Conservation (phyloP, 2,113 vertebrate species). For the Siniperca chuatsi region DNA sequence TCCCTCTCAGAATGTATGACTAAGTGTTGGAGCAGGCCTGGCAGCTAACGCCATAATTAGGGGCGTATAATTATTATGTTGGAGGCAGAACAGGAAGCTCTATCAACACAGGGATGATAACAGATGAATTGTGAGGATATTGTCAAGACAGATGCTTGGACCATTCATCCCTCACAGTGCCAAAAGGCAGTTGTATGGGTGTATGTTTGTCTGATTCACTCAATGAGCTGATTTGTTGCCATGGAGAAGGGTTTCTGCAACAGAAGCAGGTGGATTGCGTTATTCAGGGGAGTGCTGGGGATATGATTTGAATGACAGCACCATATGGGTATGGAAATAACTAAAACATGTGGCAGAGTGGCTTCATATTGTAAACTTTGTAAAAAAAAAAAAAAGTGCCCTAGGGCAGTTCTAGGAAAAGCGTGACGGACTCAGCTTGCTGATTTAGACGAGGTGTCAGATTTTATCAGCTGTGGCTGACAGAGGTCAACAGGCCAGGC, state of each 20-base stretch:
- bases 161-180: constrained; percentile 24
- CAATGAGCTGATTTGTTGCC: constrained; percentile 58
- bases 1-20: constrained; percentile 73
- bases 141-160: constrained; percentile 51
- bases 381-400: background rate
- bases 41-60: constrained; percentile 61
- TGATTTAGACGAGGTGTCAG: constrained; percentile 49
- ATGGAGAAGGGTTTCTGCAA: constrained; percentile 55
- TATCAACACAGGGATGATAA: constrained; percentile 60
- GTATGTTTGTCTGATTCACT: constrained; percentile 42
- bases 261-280: constrained; percentile 8
- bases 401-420: constrained; percentile 6
- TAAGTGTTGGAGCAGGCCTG: constrained; percentile 68
- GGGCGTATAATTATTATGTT: constrained; percentile 71
- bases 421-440: constrained; percentile 1
- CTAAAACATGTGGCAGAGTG: constrained; percentile 36
- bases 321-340: constrained; percentile 57
- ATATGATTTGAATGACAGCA: constrained; percentile 59
- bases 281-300: background rate
- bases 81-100: constrained; percentile 70
- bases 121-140: constrained; percentile 61
- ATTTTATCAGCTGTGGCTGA: constrained; percentile 69
- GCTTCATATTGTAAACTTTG: constrained; percentile 24
- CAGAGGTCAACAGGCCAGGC: constrained; percentile 46
- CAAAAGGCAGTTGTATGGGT: constrained; percentile 32